These are phyloP conservation scores for Petaurus breviceps DNA, from an alignment of 2,113 vertebrate genomes.

Conservation along the genomic window DNA sequence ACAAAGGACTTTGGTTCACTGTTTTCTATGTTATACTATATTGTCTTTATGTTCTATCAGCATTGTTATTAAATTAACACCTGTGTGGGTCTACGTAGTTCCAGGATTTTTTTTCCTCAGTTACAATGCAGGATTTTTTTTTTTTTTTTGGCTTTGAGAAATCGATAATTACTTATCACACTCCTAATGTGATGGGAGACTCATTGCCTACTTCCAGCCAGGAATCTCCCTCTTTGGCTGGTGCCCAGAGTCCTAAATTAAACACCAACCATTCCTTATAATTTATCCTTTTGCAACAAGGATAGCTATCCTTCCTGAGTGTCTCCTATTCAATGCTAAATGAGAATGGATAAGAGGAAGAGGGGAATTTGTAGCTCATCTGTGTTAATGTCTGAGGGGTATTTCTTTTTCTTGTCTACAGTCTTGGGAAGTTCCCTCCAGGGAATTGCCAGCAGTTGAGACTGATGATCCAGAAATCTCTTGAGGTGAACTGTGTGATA, in stretches of 20 bases:
- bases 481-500: not conserved
- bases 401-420: constrained; percentile 47
- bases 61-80: constrained; percentile 3
- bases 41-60: not conserved
- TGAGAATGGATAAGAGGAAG: not conserved
- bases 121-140: constrained; percentile 13
- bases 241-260: constrained; percentile 55
- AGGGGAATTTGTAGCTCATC: constrained; percentile 31
- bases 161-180: constrained; percentile 1
- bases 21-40: constrained; percentile 9
- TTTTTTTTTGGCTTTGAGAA: constrained; percentile 44
- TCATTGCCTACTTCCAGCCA: not conserved
- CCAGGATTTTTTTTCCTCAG: constrained; percentile 21
- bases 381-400: constrained; percentile 8
- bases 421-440: constrained; percentile 51
- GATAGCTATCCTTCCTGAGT: not conserved
- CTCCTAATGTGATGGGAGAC: constrained; percentile 28
- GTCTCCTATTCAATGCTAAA: not conserved
- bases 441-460: constrained; percentile 17
- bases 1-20: constrained; percentile 4
- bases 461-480: constrained; percentile 27
- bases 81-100: constrained; percentile 13
- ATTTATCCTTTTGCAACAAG: constrained; percentile 17
- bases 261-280: constrained; percentile 35
- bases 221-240: constrained; percentile 42